Conservation (phyloP, 92 coral and sea anemone species). For the Siderastrea radians region DNA sequence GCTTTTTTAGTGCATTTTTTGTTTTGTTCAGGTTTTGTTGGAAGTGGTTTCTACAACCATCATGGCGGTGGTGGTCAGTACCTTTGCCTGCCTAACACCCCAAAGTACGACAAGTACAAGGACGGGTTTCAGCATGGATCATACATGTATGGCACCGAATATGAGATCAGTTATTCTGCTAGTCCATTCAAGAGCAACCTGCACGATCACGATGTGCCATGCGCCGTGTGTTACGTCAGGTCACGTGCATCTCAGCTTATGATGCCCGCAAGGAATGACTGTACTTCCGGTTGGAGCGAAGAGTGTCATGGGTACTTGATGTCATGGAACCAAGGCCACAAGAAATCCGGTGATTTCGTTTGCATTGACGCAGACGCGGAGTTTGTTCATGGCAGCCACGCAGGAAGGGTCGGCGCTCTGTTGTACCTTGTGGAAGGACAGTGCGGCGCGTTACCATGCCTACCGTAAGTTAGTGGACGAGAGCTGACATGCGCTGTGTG, state of each 20-base stretch:
- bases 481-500: conserved; percentile 86
- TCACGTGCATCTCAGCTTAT: conserved; percentile 78
- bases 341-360: conserved; percentile 51
- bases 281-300: conserved; percentile 36
- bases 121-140: conserved; percentile 3
- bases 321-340: conserved; percentile 61
- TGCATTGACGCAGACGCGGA: conserved; percentile 83
- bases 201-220: conserved; percentile 66
- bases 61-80: conserved; percentile 62
- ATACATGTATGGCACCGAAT: conserved; percentile 16
- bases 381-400: conserved; percentile 30
- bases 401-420: conserved; percentile 48
- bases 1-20: too few species aligned
- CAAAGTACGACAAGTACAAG: conserved; percentile 62
- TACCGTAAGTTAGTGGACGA: conserved; percentile 64
- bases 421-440: conserved; percentile 69
- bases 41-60: conserved; percentile 19
- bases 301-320: conserved; percentile 87
- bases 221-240: conserved; percentile 77
- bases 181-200: conserved; percentile 29
- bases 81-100: conserved; percentile 59
- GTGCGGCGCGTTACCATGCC: conserved; percentile 81
- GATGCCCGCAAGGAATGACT: conserved; percentile 76
- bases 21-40: conserved; percentile 44
- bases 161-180: not conserved